phyloP scores from a whole-genome alignment of 2,888 invertebrate species.

The Agrotis ipsilon region DNA sequence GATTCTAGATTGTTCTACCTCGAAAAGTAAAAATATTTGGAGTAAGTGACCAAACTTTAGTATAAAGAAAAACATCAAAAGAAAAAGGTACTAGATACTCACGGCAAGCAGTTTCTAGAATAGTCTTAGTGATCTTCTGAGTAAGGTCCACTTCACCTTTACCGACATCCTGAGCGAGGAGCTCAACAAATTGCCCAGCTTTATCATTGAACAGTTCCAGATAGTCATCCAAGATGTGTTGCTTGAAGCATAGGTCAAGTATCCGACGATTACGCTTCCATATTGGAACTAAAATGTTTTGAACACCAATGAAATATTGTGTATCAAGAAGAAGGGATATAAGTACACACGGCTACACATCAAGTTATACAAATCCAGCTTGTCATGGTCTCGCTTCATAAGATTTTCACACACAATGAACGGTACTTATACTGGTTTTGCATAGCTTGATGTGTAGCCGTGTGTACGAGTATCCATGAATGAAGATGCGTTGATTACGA shows the following conservation, averaged over 20 bases:
- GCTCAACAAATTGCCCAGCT: conserved; percentile 39
- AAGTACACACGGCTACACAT: too few relatives aligned
- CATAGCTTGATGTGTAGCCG: too few relatives aligned
- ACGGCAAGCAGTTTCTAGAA: conserved; percentile 64
- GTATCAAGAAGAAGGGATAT: not conserved
- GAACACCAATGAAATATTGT: not conserved
- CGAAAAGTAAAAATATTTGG: not conserved
- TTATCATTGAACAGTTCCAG: conserved; percentile 60
- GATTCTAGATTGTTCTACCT: not conserved
- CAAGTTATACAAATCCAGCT: too few relatives aligned
- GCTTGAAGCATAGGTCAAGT: conserved; percentile 60
- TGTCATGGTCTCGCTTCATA: too few relatives aligned
- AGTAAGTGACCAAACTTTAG: not conserved
- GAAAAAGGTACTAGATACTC: conserved; percentile 33
- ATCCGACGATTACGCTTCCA: conserved; percentile 65
- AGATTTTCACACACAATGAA: too few relatives aligned
- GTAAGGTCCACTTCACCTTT: conserved; percentile 53
- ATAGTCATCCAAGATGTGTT: conserved; percentile 57
- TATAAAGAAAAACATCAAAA: too few relatives aligned
- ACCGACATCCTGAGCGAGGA: conserved; percentile 40
- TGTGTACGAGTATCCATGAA: not conserved
- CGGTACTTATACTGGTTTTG: too few relatives aligned
- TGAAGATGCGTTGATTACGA: not conserved
- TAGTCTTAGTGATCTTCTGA: conserved; percentile 44
- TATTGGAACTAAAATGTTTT: conserved; percentile 51